These are phyloP conservation scores for Jordanella pulchra DNA, from an alignment of 2,797 vertebrate species.

Conservation along the genomic window DNA sequence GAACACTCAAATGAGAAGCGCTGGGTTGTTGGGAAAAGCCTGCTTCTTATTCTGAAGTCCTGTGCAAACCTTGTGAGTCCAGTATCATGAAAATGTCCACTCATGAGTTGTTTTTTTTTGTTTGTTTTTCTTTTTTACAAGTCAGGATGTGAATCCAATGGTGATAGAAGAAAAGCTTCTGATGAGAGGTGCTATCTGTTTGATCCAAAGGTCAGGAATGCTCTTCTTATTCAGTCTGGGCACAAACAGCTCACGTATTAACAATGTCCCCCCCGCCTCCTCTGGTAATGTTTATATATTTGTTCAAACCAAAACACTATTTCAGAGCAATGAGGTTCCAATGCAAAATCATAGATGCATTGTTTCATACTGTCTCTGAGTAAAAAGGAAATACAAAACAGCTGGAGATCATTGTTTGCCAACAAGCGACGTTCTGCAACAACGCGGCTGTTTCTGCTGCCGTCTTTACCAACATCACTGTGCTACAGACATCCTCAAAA, in stretches of 20 bases:
- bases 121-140: conserved; percentile 40
- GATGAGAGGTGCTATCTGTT: conserved; percentile 61
- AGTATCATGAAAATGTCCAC: conserved; percentile 59
- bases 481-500: conserved; percentile 67
- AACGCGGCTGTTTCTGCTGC: conserved; percentile 40
- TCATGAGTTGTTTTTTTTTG: conserved; percentile 42
- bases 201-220: conserved; percentile 58
- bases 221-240: conserved; percentile 65
- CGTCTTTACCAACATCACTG: conserved; percentile 47
- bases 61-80: conserved; percentile 53
- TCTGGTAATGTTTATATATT: conserved; percentile 69
- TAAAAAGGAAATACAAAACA: conserved; percentile 65
- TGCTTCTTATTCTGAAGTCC: conserved; percentile 59
- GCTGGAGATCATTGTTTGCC: conserved; percentile 38
- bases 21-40: conserved; percentile 41
- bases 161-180: conserved; percentile 65
- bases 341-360: conserved; percentile 57
- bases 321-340: conserved; percentile 70
- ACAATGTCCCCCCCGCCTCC: conserved; percentile 10
- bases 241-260: conserved; percentile 67
- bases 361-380: conserved; percentile 69
- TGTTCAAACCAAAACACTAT: conserved; percentile 73
- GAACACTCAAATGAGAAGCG: conserved; percentile 61
- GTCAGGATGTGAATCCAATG: conserved; percentile 70
- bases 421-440: conserved; percentile 35